Evolutionary conservation across 2,113 vertebrate species (phyloP), one percentile per base, ranked within the genome.

Genomic region (Stigmatopora nigra): DNA sequence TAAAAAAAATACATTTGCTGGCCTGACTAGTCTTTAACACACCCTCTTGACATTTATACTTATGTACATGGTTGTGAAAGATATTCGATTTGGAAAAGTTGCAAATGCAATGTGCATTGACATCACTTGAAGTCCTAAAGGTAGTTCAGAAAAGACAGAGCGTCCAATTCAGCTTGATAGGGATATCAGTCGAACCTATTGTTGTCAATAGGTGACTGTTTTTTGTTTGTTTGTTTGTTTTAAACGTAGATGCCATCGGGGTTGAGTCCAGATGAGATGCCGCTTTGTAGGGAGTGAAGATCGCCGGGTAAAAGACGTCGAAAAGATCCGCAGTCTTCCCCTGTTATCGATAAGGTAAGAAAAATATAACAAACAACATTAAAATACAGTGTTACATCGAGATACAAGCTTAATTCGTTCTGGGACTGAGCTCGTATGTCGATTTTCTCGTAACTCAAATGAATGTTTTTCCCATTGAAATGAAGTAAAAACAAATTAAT

Each of bases 181-280:
- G 17, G 56, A 45, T 57, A 58, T 61, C 55, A 46, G 35, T 55
- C 56, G 12, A 22, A 7, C 44, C 13, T 12, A 20, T 35, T 19
- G 63, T 25, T 62, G 12, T 46, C 49, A 61, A 19, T 19, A 56
- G 55, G 20, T 55, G 25, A 55, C 53, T 38, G 61, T 41, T 52
- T 46, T 4, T 16, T 38, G 61, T 41, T 52, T 46, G 38, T 16
- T 94, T 31, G 25, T 31, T 31, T 31, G 25, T 31, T 31, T 31
- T 91, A 98, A 75, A 98, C 96, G 5, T 98, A 98, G 88, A 98
- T 96, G 82, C 95, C 96, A 75, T 98, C 95, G 0, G 95, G 95
- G 87, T 98, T 96, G 76, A 97, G 93, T 69, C 91, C 92, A 63
- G 94, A 94, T 0, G 93, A 92, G 55, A 91, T 74, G 1, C 91